Base-by-base conservation (phyloP, 2,888 invertebrate species). In the Platycnemis pennipes region DNA sequence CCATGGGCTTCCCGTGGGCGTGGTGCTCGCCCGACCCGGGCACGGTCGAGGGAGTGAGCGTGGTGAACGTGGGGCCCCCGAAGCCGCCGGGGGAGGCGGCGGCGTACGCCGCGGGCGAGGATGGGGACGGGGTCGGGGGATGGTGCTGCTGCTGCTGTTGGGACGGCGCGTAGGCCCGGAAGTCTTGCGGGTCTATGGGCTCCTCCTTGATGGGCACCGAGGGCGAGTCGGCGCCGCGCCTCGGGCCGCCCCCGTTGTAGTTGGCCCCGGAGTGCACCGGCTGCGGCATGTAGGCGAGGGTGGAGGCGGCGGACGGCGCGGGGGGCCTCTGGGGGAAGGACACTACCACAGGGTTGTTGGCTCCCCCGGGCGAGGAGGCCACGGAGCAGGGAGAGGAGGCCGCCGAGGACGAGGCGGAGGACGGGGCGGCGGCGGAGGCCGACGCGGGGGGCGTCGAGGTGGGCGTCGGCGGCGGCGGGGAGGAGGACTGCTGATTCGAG, bases 271-370 rank as follows among this genome's bases (percentile, higher is more conserved):
- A 98, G 96, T 99, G 98, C 5, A 99, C 99, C 42, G 99, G 98
- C 96, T 99, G 99, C 0, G 99, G 99, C 98, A 99, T 99, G 96
- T 99, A 99, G 37, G 98, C 98, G 94, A 99, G 96, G 98, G 96
- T 3, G 98, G 97, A 88, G 42, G 88, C 95, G 31, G 95, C 95
- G 94, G 95, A 95, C 16, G 95, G 95, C 96, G 95, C 95, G 96
- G 94, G 37, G 31, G 94, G 42, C 69, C 91, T 63, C 69, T 77
- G 77, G 13, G 77, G 77, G 77, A 77, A 77, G 77, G 77, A 77
- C 11, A 77, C 77, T 37, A 77, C 77, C 77, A 77, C 77, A 16
- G 77, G 77, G 37, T 77, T 77, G 8, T 31, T 26, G 1, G 26
- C 77, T 3, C 77, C 77, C 1, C 77, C 86, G 19, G 94, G 88